A percentile compares a stretch with the other conserved stretches of the same genome.
phyloP scores from a whole-genome alignment of 2,113 vertebrate genomes.

The Suricata suricatta region DNA sequence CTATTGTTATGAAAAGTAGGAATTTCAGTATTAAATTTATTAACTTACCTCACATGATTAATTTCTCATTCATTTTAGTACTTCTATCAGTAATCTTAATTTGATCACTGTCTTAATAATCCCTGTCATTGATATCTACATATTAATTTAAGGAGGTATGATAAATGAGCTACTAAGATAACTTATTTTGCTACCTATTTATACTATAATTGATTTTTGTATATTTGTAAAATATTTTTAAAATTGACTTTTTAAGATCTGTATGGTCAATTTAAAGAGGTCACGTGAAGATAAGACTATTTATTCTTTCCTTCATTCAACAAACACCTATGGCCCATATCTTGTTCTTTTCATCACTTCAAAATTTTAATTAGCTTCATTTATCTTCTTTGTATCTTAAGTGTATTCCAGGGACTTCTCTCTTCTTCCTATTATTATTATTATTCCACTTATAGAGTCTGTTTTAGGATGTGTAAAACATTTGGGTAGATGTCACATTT shows the following conservation, averaged over 20 bases:
- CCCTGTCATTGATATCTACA: not conserved
- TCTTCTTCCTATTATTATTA: not conserved
- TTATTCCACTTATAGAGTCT: not conserved
- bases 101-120: not conserved
- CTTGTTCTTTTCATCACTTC: not conserved
- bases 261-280: not conserved
- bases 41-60: not conserved
- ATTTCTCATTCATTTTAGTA: not conserved
- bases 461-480: not conserved
- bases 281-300: not conserved
- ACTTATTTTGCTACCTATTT: conserved; percentile 5
- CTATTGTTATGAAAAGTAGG: not conserved
- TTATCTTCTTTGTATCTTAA: not conserved
- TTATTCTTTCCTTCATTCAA: not conserved
- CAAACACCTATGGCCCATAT: not conserved
- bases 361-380: not conserved
- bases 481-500: not conserved
- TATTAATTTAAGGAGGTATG: not conserved
- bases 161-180: not conserved
- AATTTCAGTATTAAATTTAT: not conserved
- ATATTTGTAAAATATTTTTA: not conserved
- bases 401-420: not conserved
- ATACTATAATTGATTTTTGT: not conserved
- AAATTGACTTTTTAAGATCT: conserved; percentile 25
- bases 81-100: not conserved